Percentiles rank a stretch among this genome's conserved stretches.
phyloP scores from a whole-genome alignment of 1,140 invertebrate genomes.

The Brachionus paranguensis region DNA sequence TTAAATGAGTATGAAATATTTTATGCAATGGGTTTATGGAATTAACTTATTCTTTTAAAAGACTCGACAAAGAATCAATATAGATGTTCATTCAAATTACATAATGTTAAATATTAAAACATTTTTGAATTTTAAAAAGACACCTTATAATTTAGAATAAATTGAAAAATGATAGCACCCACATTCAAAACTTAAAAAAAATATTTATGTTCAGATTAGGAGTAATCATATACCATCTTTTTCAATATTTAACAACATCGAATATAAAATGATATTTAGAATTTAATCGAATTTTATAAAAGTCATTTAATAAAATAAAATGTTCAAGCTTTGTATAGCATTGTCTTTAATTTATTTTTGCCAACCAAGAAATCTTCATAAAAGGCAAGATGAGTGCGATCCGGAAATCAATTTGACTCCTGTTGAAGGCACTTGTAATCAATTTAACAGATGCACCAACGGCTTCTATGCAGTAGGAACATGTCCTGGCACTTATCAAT shows the following conservation, averaged over 20 bases:
- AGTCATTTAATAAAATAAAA: background rate
- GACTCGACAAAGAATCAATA: too few species aligned
- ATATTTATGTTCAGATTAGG: slow-evolving; percentile 31
- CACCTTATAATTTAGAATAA: too few species aligned
- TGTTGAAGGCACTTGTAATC: background rate
- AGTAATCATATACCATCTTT: background rate
- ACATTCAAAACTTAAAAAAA: background rate
- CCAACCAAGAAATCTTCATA: background rate
- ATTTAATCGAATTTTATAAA: background rate
- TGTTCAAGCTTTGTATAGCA: background rate
- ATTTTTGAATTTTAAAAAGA: too few species aligned
- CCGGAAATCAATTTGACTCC: background rate
- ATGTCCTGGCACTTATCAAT: slow-evolving; percentile 15
- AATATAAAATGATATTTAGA: slow-evolving; percentile 17
- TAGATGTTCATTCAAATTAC: too few species aligned
- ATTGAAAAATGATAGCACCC: background rate
- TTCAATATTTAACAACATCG: background rate
- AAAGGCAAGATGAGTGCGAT: background rate
- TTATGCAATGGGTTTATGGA: too few species aligned
- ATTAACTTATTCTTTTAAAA: too few species aligned
- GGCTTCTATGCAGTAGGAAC: background rate
- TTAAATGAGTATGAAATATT: too few species aligned
- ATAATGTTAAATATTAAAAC: too few species aligned
- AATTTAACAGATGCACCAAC: background rate
- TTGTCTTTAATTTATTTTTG: background rate